Conservation (phyloP, 2,113 vertebrate species). For the Gobius niger region DNA sequence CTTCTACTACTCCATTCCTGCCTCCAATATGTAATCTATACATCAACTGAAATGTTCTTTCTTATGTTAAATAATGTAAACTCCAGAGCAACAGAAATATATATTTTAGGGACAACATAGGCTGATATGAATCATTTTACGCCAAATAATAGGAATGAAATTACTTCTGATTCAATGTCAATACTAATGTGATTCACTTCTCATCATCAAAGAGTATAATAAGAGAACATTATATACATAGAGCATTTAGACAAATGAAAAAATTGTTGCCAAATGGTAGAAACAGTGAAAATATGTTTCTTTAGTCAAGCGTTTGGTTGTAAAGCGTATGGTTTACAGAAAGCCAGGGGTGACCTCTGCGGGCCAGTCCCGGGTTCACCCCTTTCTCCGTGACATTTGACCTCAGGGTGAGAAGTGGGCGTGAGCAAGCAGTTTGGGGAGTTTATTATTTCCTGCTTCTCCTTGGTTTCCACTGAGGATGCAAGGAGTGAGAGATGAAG, state of each 20-base stretch:
- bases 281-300: constrained; percentile 7
- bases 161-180: too few species aligned
- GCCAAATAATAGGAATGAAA: too few species aligned
- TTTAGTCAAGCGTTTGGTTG: not conserved
- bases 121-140: too few species aligned
- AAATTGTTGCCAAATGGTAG: not conserved
- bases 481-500: constrained; percentile 22
- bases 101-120: too few species aligned
- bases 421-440: constrained; percentile 83
- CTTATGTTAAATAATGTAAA: too few species aligned
- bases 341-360: constrained; percentile 47
- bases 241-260: not conserved
- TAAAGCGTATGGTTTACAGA: constrained; percentile 15
- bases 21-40: too few species aligned
- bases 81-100: too few species aligned
- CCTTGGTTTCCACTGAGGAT: constrained; percentile 72
- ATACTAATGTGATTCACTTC: too few species aligned
- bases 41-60: too few species aligned
- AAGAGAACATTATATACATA: too few species aligned
- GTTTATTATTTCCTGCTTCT: constrained; percentile 95
- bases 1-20: too few species aligned
- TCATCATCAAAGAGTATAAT: too few species aligned
- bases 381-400: constrained; percentile 79
- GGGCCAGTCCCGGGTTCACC: constrained; percentile 53
- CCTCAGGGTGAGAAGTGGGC: constrained; percentile 82